phyloP scores from a whole-genome alignment of 2,797 vertebrate species.

The Erpetoichthys calabaricus region DNA sequence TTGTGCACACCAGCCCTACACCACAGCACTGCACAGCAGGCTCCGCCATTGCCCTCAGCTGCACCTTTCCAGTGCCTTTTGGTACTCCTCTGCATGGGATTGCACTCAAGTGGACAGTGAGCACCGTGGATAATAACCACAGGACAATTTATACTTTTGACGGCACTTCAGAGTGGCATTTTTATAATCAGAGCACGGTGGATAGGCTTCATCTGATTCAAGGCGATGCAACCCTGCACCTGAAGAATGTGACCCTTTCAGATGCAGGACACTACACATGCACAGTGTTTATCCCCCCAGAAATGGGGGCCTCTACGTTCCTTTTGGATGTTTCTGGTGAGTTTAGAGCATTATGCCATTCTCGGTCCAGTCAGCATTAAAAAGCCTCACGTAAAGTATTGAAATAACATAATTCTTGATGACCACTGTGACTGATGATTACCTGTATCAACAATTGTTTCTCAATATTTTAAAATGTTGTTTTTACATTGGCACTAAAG shows the following conservation, averaged over 20 bases:
- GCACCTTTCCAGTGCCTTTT: slow-evolving; percentile 7
- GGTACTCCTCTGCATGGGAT: slow-evolving; percentile 10
- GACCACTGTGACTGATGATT: no score
- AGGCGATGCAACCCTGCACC: slow-evolving; percentile 30
- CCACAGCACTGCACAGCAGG: slow-evolving; percentile 9
- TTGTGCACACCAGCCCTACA: background rate
- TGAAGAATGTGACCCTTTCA: slow-evolving; percentile 25
- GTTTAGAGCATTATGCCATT: no score
- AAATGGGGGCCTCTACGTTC: slow-evolving; percentile 21
- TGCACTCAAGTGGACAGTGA: slow-evolving; percentile 32
- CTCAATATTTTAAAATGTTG: no score
- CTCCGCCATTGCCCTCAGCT: slow-evolving; percentile 13
- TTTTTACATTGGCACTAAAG: no score
- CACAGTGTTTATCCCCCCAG: slow-evolving; percentile 28
- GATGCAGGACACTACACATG: slow-evolving; percentile 40
- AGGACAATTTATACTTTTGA: slow-evolving; percentile 26
- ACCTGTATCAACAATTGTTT: no score
- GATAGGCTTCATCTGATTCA: slow-evolving; percentile 15
- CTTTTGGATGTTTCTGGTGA: slow-evolving; percentile 37
- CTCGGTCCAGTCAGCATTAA: no score
- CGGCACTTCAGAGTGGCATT: slow-evolving; percentile 13
- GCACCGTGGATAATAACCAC: background rate
- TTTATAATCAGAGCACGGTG: slow-evolving; percentile 17
- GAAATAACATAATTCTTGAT: no score
- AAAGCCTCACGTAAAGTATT: no score